A percentile compares a stretch with the other conserved stretches of the same genome.
Evolutionary conservation across 1,140 invertebrate species (phyloP).

Genomic region (Drusus annulatus): DNA sequence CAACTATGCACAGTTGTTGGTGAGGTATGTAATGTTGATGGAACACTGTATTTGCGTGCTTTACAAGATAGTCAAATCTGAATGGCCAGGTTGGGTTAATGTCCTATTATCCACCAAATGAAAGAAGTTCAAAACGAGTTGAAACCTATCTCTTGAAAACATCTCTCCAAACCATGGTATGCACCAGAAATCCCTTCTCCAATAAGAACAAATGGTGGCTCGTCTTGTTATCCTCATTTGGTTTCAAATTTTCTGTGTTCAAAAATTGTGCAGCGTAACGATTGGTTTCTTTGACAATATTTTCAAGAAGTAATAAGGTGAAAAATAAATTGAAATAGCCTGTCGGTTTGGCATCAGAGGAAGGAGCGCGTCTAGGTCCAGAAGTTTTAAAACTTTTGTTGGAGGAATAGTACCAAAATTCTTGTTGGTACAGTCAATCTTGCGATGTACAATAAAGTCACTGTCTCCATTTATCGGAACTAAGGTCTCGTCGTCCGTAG

Average conservation of each 20-base stretch:
- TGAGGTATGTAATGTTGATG: slow-evolving; percentile 34
- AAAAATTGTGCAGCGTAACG: slow-evolving; percentile 40
- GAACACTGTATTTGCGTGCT: slow-evolving; percentile 41
- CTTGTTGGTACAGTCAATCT: neutral
- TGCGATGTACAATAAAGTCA: neutral
- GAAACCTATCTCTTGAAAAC: too few relatives aligned
- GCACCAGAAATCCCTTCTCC: slow-evolving; percentile 51
- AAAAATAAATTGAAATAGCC: slow-evolving; percentile 42
- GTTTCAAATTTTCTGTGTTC: slow-evolving; percentile 43
- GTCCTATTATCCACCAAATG: slow-evolving; percentile 50
- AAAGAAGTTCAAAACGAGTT: slow-evolving; percentile 56
- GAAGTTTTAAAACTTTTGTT: neutral
- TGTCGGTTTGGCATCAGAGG: slow-evolving; percentile 31
- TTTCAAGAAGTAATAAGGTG: too few relatives aligned
- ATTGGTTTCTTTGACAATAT: slow-evolving; percentile 49
- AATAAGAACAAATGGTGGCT: slow-evolving; percentile 57
- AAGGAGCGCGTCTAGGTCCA: slow-evolving; percentile 9
- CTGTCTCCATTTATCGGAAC: too few relatives aligned
- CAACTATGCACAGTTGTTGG: slow-evolving; percentile 29
- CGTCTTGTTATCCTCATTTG: slow-evolving; percentile 57
- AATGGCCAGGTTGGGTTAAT: slow-evolving; percentile 48
- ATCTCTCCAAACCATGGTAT: slow-evolving; percentile 61
- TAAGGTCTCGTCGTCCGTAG: too few relatives aligned
- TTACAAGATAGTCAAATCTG: slow-evolving; percentile 56
- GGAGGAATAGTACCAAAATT: slow-evolving; percentile 1